Evolutionary conservation across 1,140 invertebrate genomes (phyloP).

Genomic region (Ruditapes philippinarum): DNA sequence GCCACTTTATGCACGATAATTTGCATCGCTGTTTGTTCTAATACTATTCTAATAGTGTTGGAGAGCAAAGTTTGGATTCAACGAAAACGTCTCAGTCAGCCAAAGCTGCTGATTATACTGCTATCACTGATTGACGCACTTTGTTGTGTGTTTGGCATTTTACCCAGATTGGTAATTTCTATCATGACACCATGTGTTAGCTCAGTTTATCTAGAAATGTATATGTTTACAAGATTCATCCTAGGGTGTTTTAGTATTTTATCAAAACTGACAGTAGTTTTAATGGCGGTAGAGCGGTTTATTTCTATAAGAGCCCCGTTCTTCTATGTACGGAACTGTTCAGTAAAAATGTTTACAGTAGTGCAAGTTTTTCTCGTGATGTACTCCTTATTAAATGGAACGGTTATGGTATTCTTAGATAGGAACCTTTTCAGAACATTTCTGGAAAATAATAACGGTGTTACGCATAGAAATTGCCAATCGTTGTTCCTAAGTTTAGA

Average conservation of each 20-base stretch:
- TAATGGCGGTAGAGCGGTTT: conserved; percentile 48
- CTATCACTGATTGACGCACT: conserved; percentile 20
- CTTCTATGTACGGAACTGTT: conserved; percentile 46
- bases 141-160: conserved; percentile 23
- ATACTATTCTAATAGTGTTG: conserved; percentile 2
- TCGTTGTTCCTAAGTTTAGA: conserved; percentile 1
- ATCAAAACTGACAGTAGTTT: conserved; percentile 41
- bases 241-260: conserved; percentile 14
- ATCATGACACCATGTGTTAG: background rate
- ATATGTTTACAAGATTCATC: conserved; percentile 38
- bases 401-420: background rate
- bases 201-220: background rate
- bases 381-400: conserved; percentile 1
- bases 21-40: background rate
- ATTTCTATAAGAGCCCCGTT: conserved; percentile 54
- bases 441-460: background rate
- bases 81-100: conserved; percentile 12
- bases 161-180: conserved; percentile 29
- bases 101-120: conserved; percentile 8
- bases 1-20: background rate
- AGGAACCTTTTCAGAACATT: background rate
- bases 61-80: conserved; percentile 42
- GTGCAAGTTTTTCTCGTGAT: background rate
- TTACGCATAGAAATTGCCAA: background rate
- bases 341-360: background rate